Percentiles rank a stretch among this genome's conserved stretches.
phyloP scores from a whole-genome alignment of 2,797 vertebrate genomes.

The Schizothorax lantsangensis region DNA sequence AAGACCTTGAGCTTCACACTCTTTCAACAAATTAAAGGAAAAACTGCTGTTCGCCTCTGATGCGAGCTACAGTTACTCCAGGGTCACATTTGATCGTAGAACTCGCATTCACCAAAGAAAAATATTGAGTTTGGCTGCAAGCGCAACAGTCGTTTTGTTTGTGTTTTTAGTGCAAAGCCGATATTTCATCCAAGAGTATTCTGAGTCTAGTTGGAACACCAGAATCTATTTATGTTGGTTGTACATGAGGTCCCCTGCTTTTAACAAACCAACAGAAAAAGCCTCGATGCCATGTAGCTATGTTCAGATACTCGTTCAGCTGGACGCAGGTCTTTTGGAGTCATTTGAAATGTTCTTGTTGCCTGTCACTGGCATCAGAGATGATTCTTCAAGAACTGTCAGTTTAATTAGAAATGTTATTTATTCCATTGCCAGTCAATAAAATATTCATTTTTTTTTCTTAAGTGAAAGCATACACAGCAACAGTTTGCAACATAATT shows the following conservation, averaged over 20 bases:
- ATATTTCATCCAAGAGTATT: constrained; percentile 49
- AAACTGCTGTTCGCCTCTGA: constrained; percentile 50
- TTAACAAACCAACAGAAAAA: constrained; percentile 27
- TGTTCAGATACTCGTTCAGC: constrained; percentile 2
- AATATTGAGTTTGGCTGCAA: constrained; percentile 62
- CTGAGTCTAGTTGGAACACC: constrained; percentile 21
- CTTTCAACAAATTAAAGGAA: constrained; percentile 60
- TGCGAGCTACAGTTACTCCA: constrained; percentile 52
- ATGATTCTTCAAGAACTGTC: background rate
- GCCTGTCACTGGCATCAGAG: background rate
- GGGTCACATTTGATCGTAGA: constrained; percentile 58
- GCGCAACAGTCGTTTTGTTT: constrained; percentile 55
- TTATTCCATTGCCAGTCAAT: background rate
- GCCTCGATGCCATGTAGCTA: constrained; percentile 43
- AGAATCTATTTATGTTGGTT: constrained; percentile 48
- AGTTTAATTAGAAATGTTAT: background rate
- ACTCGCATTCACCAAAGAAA: constrained; percentile 52
- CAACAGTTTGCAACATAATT: background rate
- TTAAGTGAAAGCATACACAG: background rate
- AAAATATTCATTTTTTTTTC: background rate
- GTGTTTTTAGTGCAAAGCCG: constrained; percentile 58
- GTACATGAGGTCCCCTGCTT: constrained; percentile 27
- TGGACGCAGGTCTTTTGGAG: background rate
- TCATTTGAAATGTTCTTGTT: constrained; percentile 4
- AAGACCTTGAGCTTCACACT: constrained; percentile 52